Evolutionary conservation across 2,888 invertebrate genomes (phyloP).

Genomic region (Drosophila monieri): DNA sequence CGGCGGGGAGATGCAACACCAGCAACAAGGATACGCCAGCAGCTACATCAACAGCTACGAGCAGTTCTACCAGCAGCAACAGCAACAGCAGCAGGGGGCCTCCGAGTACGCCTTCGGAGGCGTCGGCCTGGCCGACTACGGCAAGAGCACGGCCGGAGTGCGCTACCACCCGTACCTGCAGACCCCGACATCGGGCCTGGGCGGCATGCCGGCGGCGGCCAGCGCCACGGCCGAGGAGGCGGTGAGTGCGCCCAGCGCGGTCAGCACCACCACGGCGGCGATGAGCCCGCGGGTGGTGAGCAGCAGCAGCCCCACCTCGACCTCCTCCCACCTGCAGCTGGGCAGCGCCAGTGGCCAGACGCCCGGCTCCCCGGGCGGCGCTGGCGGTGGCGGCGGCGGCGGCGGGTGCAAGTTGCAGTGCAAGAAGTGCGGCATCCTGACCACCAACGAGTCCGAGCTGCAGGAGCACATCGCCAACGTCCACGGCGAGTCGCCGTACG

Average conservation of each 20-base stretch:
- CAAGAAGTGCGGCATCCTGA: constrained; percentile 93
- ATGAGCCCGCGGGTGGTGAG: constrained; percentile 84
- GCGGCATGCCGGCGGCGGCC: constrained; percentile 28
- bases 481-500: constrained; percentile 85
- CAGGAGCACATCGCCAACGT: constrained; percentile 90
- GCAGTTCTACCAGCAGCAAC: constrained; percentile 82
- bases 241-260: constrained; percentile 38
- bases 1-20: constrained; percentile 54
- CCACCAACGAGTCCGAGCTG: constrained; percentile 89
- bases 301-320: constrained; percentile 83
- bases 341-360: constrained; percentile 57
- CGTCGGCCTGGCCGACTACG: constrained; percentile 54
- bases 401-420: constrained; percentile 86
- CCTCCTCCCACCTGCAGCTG: constrained; percentile 73
- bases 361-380: constrained; percentile 79
- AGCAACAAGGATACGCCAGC: constrained; percentile 57
- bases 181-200: constrained; percentile 64
- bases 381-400: constrained; percentile 84
- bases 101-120: constrained; percentile 51
- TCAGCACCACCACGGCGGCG: constrained; percentile 66
- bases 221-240: constrained; percentile 45
- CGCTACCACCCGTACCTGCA: constrained; percentile 82
- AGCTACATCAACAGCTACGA: constrained; percentile 83
- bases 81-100: constrained; percentile 55
- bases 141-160: constrained; percentile 63